Base-by-base conservation (phyloP, 2,888 invertebrate genomes). In the Melinopterus prodromus region DNA sequence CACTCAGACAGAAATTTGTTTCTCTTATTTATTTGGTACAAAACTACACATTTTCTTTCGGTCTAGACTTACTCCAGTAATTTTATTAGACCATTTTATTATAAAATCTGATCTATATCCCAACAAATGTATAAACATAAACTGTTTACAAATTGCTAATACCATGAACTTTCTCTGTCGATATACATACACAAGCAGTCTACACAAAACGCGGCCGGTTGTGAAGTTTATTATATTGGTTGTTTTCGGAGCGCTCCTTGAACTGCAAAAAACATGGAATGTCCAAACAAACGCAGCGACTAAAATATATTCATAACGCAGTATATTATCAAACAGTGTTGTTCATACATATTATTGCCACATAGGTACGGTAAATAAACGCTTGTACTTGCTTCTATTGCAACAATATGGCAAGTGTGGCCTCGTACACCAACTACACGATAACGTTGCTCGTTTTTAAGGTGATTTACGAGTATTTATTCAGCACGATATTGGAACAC, bases 141-240 rank as follows among this genome's bases (percentile, higher is more conserved):
- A 53, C 53, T 53, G 53, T 53, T 53, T 53, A 53, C 53, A 53
- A 53, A 53, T 53, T 53, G 53, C 53, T 9, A 53, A 53, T 53
- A 53, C 53, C 53, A 53, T 53, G 53, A 53, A 53, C 53, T 53
- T 53, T 53, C 53, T 53, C 7, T 53, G 53, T 53, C 53, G 2
- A 74, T 76, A 38, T 76, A 37, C 38, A 36, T 76, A 37, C 12
- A 37, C 53, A 37, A 37, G 53, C 53, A 53, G 53, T 53, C 9
- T 53, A 12, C 9, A 53, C 53, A 4, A 53, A 53, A 53, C 53
- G 7, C 53, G 53, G 12, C 53, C 53, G 9, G 12, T 53, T 53
- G 7, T 53, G 9, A 12, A 53, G 53, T 53, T 53, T 9, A 12
- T 53, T 53, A 12, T 9, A 7, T 53, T 53, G 12, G 53, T 53